Base-by-base conservation (phyloP, 2,888 invertebrate species). In the Zaprionus obscuricornis region DNA sequence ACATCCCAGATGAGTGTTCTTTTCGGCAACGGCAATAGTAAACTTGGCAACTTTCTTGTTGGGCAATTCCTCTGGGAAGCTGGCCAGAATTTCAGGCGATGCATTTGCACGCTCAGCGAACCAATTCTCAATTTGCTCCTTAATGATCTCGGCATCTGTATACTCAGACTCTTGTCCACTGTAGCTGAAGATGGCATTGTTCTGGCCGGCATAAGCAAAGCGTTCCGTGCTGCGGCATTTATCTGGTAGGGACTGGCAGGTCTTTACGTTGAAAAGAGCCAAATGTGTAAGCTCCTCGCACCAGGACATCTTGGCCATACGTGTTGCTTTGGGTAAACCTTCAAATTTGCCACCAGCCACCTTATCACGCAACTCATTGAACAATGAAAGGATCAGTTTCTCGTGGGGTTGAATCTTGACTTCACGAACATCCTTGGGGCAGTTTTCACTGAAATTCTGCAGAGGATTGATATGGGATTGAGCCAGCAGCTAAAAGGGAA, bases 171-270 rank as follows among this genome's bases (percentile, higher is more conserved):
- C 56, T 8, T 55, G 42, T 1, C 55, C 59, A 6, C 59, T 59
- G 34, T 55, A 59, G 36, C 59, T 59, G 42, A 59, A 59, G 4
- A 59, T 55, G 10, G 55, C 59, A 24, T 55, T 55, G 36, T 37
- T 59, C 26, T 55, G 59, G 6, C 59, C 59, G 26, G 59, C 59
- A 14, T 59, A 59, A 1, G 59, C 59, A n/a, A 59, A 59, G 20
- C 59, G 59, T 13, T 59, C 59, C 0, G 59, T 59, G n/a, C 59
- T 59, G 37, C 59, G 59, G 20, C 59, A 59, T 5, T 59, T 59
- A n/a, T 59, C 59, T 0, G 55, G 47, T 8, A 59, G 29, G 5
- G 56, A 59, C 7, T 55, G 55, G n/a, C 59, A 55, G 8, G 58
- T 58, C 27, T 54, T 40, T 8, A 58, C 58, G 34, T 58, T 58